These are phyloP conservation scores for Thumatha senex DNA, from an alignment of 2,888 invertebrate species.

Conservation along the genomic window DNA sequence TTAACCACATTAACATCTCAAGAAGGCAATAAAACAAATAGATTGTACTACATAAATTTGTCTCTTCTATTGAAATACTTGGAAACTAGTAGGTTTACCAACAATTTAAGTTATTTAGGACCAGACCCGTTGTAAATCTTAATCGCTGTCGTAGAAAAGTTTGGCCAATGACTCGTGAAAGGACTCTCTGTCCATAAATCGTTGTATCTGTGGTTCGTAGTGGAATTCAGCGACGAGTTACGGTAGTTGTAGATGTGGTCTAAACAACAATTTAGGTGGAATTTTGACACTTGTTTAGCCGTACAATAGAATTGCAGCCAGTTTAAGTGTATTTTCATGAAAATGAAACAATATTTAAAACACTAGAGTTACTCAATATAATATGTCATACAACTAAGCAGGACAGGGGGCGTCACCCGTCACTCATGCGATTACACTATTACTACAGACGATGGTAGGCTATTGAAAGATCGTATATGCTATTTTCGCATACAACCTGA, in stretches of 20 bases:
- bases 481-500: too few species aligned
- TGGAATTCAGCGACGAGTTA: constrained; percentile 17
- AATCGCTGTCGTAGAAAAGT: constrained; percentile 63
- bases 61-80: constrained; percentile 28
- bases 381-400: too few species aligned
- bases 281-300: neutral
- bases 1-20: constrained; percentile 12
- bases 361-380: too few species aligned
- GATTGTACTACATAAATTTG: constrained; percentile 33
- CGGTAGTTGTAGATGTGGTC: constrained; percentile 24
- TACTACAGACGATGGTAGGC: too few species aligned
- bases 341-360: too few species aligned
- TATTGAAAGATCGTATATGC: too few species aligned
- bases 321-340: too few species aligned
- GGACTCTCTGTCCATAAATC: constrained; percentile 69
- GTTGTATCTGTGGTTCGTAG: constrained; percentile 39
- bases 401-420: too few species aligned
- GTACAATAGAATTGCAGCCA: neutral
- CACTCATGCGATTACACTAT: too few species aligned
- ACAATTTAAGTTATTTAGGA: constrained; percentile 77
- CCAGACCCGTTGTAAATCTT: constrained; percentile 73
- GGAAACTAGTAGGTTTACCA: constrained; percentile 49
- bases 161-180: constrained; percentile 74
- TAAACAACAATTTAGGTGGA: constrained; percentile 20
- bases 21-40: constrained; percentile 33